These are phyloP conservation scores for Piaya cayana DNA, from an alignment of 2,113 vertebrate species.

Conservation along the genomic window DNA sequence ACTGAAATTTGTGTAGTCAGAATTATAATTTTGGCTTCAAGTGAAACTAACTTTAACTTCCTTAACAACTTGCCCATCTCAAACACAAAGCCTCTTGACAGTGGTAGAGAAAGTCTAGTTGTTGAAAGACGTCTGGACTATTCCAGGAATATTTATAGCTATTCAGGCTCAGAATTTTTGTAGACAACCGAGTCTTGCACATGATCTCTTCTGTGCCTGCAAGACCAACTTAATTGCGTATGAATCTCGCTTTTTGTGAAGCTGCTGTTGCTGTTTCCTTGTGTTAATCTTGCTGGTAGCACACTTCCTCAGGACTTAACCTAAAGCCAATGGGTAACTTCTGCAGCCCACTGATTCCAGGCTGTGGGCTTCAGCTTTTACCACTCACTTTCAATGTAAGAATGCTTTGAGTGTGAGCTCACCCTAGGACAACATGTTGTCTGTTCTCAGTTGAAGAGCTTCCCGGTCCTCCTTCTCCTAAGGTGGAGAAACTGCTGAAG, in stretches of 20 bases:
- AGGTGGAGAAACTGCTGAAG: neutral
- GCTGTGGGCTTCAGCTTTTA: neutral
- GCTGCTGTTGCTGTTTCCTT: neutral
- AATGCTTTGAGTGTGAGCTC: neutral
- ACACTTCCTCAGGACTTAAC: neutral
- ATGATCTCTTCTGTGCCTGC: neutral
- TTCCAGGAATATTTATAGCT: neutral
- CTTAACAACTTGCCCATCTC: neutral
- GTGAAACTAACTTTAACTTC: neutral
- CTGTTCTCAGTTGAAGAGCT: neutral
- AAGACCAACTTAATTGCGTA: neutral
- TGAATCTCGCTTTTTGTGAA: neutral
- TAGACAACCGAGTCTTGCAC: neutral
- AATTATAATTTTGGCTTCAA: neutral
- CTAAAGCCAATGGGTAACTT: neutral
- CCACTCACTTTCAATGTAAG: neutral
- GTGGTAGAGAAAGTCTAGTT: neutral
- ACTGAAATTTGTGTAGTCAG: neutral
- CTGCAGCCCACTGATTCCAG: neutral
- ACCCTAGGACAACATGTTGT: neutral
- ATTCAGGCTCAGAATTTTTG: neutral
- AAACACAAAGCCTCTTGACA: neutral
- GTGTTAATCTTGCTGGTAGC: neutral
- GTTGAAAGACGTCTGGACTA: neutral
- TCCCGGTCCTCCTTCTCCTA: neutral